A percentile compares a stretch with the other conserved stretches of the same genome.
These are phyloP conservation scores for Drosophila funebris DNA, from an alignment of 1,140 invertebrate genomes.

Conservation along the genomic window DNA sequence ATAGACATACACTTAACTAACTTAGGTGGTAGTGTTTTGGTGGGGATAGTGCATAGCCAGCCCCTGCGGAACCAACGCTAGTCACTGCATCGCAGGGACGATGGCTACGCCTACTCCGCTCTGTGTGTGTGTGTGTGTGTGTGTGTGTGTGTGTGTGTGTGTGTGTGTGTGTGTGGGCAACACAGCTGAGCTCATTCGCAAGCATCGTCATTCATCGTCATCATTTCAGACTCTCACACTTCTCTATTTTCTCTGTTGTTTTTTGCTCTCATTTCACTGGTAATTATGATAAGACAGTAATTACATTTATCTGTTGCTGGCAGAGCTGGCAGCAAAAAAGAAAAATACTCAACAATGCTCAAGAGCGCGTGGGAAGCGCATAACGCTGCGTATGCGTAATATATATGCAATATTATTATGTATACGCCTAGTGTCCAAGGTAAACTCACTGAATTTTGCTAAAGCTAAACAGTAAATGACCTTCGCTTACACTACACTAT, in stretches of 20 bases:
- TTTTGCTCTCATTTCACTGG: conserved; percentile 45
- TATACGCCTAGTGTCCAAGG: conserved; percentile 63
- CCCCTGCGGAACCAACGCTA: no score
- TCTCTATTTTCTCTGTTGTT: conserved; percentile 29
- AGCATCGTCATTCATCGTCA: conserved; percentile 66
- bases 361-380: conserved; percentile 25
- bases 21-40: no score
- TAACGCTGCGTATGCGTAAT: conserved; percentile 70
- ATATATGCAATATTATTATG: conserved; percentile 48
- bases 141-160: conserved; percentile 19
- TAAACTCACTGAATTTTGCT: conserved; percentile 29
- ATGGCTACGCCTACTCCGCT: no score
- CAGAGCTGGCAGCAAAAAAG: conserved; percentile 47
- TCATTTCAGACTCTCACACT: conserved; percentile 35
- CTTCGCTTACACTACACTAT: conserved; percentile 21
- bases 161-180: conserved; percentile 4
- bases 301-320: conserved; percentile 77
- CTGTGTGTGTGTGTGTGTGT: neutral
- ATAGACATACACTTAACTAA: no score
- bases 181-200: conserved; percentile 49
- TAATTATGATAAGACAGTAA: conserved; percentile 80
- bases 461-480: conserved; percentile 36
- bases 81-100: no score
- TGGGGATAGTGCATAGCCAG: no score
- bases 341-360: conserved; percentile 38